Percentiles rank a stretch among this genome's conserved stretches.
Evolutionary conservation across 2,797 vertebrate species (phyloP).

Genomic region (Lophura swinhoii): DNA sequence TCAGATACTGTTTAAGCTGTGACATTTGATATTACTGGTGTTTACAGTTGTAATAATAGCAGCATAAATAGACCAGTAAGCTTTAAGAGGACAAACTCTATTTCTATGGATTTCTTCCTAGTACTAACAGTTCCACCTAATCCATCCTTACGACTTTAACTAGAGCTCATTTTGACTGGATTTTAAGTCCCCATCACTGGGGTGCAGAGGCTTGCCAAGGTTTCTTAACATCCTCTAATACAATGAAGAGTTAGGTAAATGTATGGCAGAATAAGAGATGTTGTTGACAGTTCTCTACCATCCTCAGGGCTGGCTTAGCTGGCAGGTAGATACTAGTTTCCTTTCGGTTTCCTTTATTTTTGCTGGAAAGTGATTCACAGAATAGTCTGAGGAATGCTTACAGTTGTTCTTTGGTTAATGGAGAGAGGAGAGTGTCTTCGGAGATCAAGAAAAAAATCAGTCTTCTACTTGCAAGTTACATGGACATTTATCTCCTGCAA

Average conservation of each 20-base stretch:
- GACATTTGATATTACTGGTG: not conserved
- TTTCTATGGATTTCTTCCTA: not conserved
- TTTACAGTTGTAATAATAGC: not conserved
- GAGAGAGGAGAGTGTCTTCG: not conserved
- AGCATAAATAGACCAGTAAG: not conserved
- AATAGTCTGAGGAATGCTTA: not conserved
- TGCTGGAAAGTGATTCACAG: not conserved
- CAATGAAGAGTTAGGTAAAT: not conserved
- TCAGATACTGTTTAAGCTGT: not conserved
- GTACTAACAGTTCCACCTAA: not conserved
- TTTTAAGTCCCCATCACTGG: not conserved
- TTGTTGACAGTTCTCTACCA: not conserved
- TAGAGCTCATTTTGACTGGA: not conserved
- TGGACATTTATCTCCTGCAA: not conserved
- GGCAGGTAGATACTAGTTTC: not conserved
- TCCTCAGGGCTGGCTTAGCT: not conserved
- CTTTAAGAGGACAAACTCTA: not conserved
- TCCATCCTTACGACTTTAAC: not conserved
- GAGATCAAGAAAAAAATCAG: not conserved
- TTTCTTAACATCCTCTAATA: slow-evolving; percentile 5
- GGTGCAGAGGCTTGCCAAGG: not conserved
- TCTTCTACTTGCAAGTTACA: not conserved
- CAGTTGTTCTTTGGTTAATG: not conserved
- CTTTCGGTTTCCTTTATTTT: not conserved
- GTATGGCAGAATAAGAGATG: not conserved